These are phyloP conservation scores for Phyllotreta cruciferae DNA, from an alignment of 2,888 invertebrate species.

Conservation along the genomic window DNA sequence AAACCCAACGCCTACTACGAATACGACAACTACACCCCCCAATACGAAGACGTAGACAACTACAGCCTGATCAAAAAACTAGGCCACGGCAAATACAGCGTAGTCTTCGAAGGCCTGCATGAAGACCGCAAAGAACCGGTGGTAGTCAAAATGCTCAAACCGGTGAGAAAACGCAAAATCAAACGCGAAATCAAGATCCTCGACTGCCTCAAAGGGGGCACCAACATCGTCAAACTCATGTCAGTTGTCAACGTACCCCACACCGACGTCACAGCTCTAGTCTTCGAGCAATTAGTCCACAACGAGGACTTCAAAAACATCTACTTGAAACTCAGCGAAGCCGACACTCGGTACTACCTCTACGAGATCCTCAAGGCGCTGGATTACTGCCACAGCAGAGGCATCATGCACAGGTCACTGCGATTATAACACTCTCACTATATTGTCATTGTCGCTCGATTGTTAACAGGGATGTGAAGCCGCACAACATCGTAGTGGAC, in stretches of 20 bases:
- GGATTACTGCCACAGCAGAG: constrained; percentile 58
- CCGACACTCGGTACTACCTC: constrained; percentile 57
- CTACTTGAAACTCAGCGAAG: constrained; percentile 55
- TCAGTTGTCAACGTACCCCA: constrained; percentile 49
- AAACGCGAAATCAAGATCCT: constrained; percentile 59
- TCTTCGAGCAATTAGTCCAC: constrained; percentile 56
- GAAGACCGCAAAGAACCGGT: constrained; percentile 52
- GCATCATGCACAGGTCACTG: constrained; percentile 55
- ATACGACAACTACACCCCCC: constrained; percentile 54
- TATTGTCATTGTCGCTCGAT: too few species aligned
- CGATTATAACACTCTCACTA: too few species aligned
- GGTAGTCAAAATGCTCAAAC: constrained; percentile 58
- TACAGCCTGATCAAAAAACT: constrained; percentile 55
- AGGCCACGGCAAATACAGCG: constrained; percentile 60
- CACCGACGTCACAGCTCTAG: constrained; percentile 52
- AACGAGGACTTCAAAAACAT: constrained; percentile 58
- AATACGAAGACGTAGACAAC: constrained; percentile 51
- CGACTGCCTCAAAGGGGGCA: constrained; percentile 55
- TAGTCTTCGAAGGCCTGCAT: constrained; percentile 57
- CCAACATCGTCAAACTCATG: constrained; percentile 55
- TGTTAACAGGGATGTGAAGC: constrained; percentile 60
- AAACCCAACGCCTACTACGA: constrained; percentile 56
- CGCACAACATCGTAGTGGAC: constrained; percentile 58
- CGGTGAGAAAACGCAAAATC: constrained; percentile 57
- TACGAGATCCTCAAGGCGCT: constrained; percentile 60